Conservation (phyloP, 2,888 invertebrate species). For the Dolomedes plantarius region DNA sequence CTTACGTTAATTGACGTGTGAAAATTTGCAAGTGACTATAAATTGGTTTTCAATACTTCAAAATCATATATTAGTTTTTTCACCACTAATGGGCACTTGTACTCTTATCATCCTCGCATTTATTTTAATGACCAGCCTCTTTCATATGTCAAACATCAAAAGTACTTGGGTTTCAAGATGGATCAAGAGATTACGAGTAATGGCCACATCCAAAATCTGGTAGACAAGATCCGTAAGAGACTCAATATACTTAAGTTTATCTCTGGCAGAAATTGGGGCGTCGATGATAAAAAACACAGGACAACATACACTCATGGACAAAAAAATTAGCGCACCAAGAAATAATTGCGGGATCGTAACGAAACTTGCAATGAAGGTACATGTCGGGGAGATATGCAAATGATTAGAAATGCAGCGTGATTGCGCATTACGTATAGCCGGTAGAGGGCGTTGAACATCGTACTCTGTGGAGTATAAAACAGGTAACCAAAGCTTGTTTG, state of each 20-base stretch:
- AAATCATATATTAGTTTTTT: background rate
- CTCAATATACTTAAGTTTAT: conserved; percentile 14
- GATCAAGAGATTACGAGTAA: conserved; percentile 12
- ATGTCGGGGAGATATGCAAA: too few species aligned
- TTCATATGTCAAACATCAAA: conserved; percentile 1
- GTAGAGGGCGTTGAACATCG: too few species aligned
- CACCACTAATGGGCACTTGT: background rate
- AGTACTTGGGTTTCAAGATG: conserved; percentile 12
- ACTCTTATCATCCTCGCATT: background rate
- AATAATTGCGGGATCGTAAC: too few species aligned
- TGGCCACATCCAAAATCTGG: conserved; percentile 2
- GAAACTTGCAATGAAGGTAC: too few species aligned
- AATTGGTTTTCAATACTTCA: background rate
- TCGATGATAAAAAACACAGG: conserved; percentile 5
- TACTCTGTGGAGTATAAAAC: too few species aligned
- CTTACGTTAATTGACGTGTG: background rate
- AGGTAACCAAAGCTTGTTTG: too few species aligned
- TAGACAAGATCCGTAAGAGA: conserved; percentile 4
- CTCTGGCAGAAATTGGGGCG: background rate
- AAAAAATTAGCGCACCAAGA: too few species aligned
- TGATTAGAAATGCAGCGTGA: too few species aligned
- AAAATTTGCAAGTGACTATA: conserved; percentile 1
- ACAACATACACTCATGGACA: too few species aligned
- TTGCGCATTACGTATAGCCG: too few species aligned
- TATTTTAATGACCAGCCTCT: background rate